Evolutionary conservation across 1,140 invertebrate species (phyloP), one percentile per base, ranked within the genome.

Genomic region (Holcopasites calliopsidis): DNA sequence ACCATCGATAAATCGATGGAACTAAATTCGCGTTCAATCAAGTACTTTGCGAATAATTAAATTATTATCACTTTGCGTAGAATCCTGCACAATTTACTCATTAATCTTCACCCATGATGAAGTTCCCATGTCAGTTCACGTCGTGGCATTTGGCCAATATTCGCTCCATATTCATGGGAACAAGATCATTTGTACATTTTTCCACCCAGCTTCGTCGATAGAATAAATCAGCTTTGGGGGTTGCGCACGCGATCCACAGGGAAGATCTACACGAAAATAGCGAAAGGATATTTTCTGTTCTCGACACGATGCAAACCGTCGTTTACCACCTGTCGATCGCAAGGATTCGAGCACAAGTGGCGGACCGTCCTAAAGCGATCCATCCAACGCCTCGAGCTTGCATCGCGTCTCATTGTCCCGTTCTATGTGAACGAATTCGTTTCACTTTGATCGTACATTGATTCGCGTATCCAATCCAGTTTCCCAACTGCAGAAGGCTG

Each of bases 321-420:
- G 33, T 38, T 52, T 62, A 62, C 57, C 44, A 62, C 70, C 47
- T 72, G 58, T 64, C 70, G 58, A 64, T 52, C 47, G 35, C n/a
- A 21, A 60, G 6, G 16, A 2, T 1, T 4, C 40, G 50, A 26
- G 52, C 52, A 42, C 70, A 64, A 33, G 47, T 72, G 70, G 58
- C 33, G 35, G 50, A 47, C 26, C 21, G 10, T 18, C 21, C 7
- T 13, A 40, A 72, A 62, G 23, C 47, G 35, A 54, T 54, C 26
- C 58, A 13, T 54, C 47, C 58, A n/a, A 33, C 28, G 44, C 13
- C 33, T n/a, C 21, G 16, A 26, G 28, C 16, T 42, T 50, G n/a
- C 35, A 38, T 50, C 13, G 21, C 35, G 23, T 49, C 42, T 49
- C 62, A 26, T 52, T 38, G 40, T 68, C 40, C 31, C 23, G 18